A percentile compares a stretch with the other conserved stretches of the same genome.
Evolutionary conservation across 2,888 invertebrate species (phyloP).

Genomic region (Trilocha varians): DNA sequence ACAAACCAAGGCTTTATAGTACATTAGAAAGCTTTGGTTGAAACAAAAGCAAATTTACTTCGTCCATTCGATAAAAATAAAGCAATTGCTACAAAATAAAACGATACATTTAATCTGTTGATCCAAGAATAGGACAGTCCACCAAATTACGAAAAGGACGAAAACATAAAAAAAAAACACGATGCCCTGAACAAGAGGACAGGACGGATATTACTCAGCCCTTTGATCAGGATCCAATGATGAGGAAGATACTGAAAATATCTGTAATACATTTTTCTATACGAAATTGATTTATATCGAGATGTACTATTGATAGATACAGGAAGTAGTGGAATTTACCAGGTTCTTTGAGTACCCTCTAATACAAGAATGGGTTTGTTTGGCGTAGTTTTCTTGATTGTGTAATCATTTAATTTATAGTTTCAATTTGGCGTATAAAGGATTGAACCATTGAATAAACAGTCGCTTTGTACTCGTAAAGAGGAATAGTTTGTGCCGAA

Average conservation of each 20-base stretch:
- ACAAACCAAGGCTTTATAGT: too few species aligned
- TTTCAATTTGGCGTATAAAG: background rate
- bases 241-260: conserved; percentile 1
- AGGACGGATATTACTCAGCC: conserved; percentile 5
- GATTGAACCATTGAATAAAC: background rate
- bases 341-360: background rate
- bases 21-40: too few species aligned
- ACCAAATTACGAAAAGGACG: background rate
- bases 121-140: background rate
- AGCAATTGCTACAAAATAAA: too few species aligned
- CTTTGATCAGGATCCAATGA: conserved; percentile 13
- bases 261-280: background rate
- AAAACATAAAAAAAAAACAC: conserved; percentile 1
- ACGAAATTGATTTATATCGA: background rate
- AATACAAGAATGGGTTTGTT: background rate
- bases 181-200: conserved; percentile 2
- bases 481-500: background rate
- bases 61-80: too few species aligned
- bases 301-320: background rate
- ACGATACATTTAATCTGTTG: background rate
- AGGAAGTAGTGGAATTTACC: background rate
- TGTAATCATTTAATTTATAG: background rate
- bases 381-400: background rate
- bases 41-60: too few species aligned
- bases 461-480: background rate